A percentile compares a stretch with the other conserved stretches of the same genome.
phyloP scores from a whole-genome alignment of 2,888 invertebrate genomes.

The Leucophenga montana region DNA sequence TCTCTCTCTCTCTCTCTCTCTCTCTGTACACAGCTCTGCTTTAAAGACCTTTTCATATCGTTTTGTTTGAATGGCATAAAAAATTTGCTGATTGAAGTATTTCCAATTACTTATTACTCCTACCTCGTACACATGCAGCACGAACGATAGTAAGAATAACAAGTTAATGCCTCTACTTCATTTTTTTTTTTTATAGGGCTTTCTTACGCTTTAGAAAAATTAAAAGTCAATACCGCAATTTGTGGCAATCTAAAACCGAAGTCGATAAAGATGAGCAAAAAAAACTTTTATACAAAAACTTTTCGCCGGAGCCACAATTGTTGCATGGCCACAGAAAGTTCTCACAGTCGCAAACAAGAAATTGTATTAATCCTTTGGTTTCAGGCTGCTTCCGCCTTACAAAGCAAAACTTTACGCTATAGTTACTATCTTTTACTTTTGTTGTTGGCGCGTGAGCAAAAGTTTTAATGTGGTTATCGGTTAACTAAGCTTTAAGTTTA shows the following conservation, averaged over 20 bases:
- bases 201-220: background rate
- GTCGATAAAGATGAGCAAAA: too few species aligned
- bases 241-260: background rate
- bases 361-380: conserved; percentile 14
- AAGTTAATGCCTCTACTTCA: too few species aligned
- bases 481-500: conserved; percentile 6
- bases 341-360: too few species aligned
- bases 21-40: too few species aligned
- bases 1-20: too few species aligned
- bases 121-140: too few species aligned
- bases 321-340: conserved; percentile 10
- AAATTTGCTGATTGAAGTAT: too few species aligned
- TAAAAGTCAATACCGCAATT: conserved; percentile 14
- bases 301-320: conserved; percentile 10
- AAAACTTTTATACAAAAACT: background rate
- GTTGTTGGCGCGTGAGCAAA: conserved; percentile 1
- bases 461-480: conserved; percentile 22
- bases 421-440: background rate
- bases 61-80: too few species aligned
- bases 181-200: background rate
- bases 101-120: too few species aligned
- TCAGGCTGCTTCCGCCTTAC: background rate
- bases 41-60: too few species aligned
- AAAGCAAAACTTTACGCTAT: too few species aligned
- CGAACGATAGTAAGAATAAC: too few species aligned